Evolutionary conservation across 2,797 vertebrate species (phyloP).

Genomic region (Enteromius radiatus): DNA sequence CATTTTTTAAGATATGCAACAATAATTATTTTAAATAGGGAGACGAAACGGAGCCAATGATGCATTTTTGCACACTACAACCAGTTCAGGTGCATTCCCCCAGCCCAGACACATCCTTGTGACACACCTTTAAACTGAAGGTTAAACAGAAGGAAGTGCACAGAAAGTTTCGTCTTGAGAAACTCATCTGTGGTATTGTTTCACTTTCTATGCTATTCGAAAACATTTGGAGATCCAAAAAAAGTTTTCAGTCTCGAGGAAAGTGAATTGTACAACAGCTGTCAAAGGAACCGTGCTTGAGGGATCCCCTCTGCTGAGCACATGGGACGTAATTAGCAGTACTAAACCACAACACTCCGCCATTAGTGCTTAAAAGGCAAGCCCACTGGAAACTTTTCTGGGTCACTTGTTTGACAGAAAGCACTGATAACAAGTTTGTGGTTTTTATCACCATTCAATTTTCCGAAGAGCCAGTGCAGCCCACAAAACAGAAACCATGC

Average conservation of each 20-base stretch:
- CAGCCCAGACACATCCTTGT: not conserved
- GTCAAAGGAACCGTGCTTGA: constrained; percentile 24
- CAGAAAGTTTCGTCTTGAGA: constrained; percentile 4
- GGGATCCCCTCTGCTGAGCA: constrained; percentile 36
- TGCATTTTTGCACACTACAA: constrained; percentile 5
- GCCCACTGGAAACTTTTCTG: constrained; percentile 53
- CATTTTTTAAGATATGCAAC: not conserved
- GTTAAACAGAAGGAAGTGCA: constrained; percentile 20
- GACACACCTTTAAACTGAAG: constrained; percentile 11
- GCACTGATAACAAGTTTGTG: constrained; percentile 49
- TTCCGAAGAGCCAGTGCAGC: constrained; percentile 35
- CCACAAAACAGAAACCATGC: constrained; percentile 24
- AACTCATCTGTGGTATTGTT: constrained; percentile 12
- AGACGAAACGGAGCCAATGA: not conserved
- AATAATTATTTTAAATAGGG: not conserved
- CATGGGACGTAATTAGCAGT: constrained; percentile 29
- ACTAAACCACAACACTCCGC: constrained; percentile 30
- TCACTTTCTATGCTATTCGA: constrained; percentile 30
- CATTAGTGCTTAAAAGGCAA: constrained; percentile 45
- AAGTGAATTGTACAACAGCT: constrained; percentile 18
- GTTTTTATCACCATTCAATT: constrained; percentile 35
- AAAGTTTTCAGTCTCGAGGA: constrained; percentile 8
- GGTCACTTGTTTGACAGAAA: constrained; percentile 48
- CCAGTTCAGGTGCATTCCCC: constrained; percentile 45
- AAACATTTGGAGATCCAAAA: constrained; percentile 1